Evolutionary conservation across 1,140 invertebrate species (phyloP), one percentile per base, ranked within the genome.

Genomic region (Panagrolaimus sp.): DNA sequence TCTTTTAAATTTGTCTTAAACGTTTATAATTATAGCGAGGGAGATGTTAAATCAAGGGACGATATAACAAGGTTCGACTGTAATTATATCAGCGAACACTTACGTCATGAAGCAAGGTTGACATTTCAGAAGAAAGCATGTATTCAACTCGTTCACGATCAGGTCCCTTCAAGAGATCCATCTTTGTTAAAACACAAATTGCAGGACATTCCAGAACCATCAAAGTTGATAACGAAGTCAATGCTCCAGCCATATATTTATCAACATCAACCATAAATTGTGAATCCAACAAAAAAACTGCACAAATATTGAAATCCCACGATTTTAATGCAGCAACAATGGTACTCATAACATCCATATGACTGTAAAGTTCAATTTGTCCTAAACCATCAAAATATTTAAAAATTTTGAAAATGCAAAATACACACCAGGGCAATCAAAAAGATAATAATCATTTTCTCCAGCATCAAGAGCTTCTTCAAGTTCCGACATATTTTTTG

Each of bases 301-400:
- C 90, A 86, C 94, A 97, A 28, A 97, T 86, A 68, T 89, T 88
- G 79, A 97, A 97, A 84, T 93, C 90, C 89, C 92, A 91, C 47
- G 88, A 87, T 71, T 91, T 87, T 9, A 79, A 63, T n/a, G 58
- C 58, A 43, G 90, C 88, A 1, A 94, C 90, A 32, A 98, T 84
- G 73, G 90, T 88, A 74, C 88, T 88, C 83, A 98, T 93, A 14
- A 93, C 89, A 62, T 90, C 89, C 80, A 98, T 88, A 84, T 98
- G 95, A 38, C 93, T 96, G 84, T 97, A 98, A 0, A 99, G 85
- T 85, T 99, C 96, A 73, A 99, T 95, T 88, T 98, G 96, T 5
- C 96, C 86, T 86, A 66, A 21, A 75, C n/a, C 15, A 62, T 58
- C 46, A 38, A 47, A n/a, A 15, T 62, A 62, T 48, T 68, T 44